Conservation (phyloP, 2,113 vertebrate species). For the Monopterus albus region DNA sequence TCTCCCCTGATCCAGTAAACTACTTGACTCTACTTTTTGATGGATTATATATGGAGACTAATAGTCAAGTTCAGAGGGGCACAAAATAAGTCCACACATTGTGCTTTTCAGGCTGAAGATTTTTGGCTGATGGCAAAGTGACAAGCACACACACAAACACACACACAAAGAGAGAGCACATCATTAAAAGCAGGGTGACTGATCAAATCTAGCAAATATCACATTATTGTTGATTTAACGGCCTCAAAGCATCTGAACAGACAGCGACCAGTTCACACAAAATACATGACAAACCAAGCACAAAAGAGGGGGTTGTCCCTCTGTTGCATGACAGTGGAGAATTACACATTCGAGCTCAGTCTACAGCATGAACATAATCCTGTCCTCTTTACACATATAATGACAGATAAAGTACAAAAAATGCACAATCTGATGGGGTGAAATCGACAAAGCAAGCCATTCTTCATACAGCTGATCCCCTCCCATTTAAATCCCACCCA, state of each 20-base stretch:
- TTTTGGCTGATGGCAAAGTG: background rate
- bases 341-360: background rate
- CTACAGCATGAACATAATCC: background rate
- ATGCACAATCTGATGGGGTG: background rate
- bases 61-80: background rate
- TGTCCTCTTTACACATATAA: background rate
- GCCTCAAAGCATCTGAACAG: background rate
- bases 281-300: slow-evolving; percentile 42
- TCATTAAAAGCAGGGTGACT: slow-evolving; percentile 1
- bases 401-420: background rate
- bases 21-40: slow-evolving; percentile 9
- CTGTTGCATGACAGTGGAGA: slow-evolving; percentile 29
- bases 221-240: background rate
- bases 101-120: background rate
- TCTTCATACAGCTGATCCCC: slow-evolving; percentile 75
- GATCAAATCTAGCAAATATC: slow-evolving; percentile 10
- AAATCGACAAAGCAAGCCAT: slow-evolving; percentile 53
- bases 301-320: slow-evolving; percentile 15
- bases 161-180: background rate
- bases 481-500: slow-evolving; percentile 82
- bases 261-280: background rate
- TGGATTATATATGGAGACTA: slow-evolving; percentile 8
- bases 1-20: slow-evolving; percentile 24
- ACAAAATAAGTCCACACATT: slow-evolving; percentile 19
- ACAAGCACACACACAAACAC: slow-evolving; percentile 8